Base-by-base conservation (phyloP, 2,888 invertebrate genomes). In the Perithous albicinctus region DNA sequence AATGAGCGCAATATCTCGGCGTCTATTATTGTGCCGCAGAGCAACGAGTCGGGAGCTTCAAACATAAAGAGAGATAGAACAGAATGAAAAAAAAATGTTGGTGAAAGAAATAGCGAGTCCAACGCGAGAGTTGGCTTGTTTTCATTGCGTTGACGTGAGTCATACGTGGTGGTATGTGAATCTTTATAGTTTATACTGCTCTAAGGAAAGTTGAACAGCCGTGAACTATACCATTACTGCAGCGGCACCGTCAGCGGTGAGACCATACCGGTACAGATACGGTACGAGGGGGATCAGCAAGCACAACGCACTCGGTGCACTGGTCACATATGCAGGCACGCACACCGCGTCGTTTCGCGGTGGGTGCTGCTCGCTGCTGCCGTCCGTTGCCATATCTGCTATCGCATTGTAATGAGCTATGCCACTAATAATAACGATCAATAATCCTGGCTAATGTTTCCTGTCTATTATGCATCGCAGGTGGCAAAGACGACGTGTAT, bases 151-250 rank as follows among this genome's bases (percentile, higher is more conserved):
- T 74, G 70, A 78, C 74, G 80, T 78, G 81, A 83, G 80, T 83
- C 81, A 75, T 83, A 78, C 78, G 81, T 70, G 78, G 74, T 63
- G 78, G 81, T 72, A 81, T 83, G 83, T 81, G 77, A 80, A 83
- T 81, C 75, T 80, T 72, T 78, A 78, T 78, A 75, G 75, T 78
- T 78, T 70, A 59, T 64, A 74, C 74, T 74, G 80, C 74, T 81
- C 74, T 54, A 69, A 81, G 81, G 81, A 78, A 83, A 83, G 83
- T 78, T 83, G 83, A 82, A 82, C 82, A 83, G 83, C 83, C 81
- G 81, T 81, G 81, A 83, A 83, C 83, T 78, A 80, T 83, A 72
- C 83, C 81, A 80, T 78, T 76, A 73, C 56, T 43, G 76, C 67
- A 63, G 66, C 46, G 66, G n/a, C 69, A 35, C 20, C 54, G 72